Evolutionary conservation across 2,113 vertebrate species (phyloP).

Genomic region (Pseudorhombus dupliciocellatus): DNA sequence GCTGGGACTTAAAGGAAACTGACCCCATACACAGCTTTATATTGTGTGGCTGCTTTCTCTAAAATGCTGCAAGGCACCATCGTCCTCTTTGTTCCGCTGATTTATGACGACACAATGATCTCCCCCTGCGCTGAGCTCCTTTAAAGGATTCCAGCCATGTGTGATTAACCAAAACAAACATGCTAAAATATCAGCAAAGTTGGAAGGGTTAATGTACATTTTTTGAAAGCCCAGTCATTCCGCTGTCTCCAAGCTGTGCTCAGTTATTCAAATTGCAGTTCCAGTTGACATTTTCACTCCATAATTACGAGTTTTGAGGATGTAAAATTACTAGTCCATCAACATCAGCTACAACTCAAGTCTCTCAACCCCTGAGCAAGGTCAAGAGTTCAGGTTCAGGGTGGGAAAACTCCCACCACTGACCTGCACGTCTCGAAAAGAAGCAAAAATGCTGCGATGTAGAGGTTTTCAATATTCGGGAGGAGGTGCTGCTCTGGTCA

Average conservation of each 20-base stretch:
- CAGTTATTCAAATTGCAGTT: constrained; percentile 39
- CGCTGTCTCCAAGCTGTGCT: constrained; percentile 20
- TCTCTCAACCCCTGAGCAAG: constrained; percentile 18
- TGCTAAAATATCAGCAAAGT: constrained; percentile 21
- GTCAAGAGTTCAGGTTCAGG: constrained; percentile 56
- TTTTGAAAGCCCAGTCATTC: constrained; percentile 14
- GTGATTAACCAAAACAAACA: constrained; percentile 40
- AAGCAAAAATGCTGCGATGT: neutral
- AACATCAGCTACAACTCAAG: constrained; percentile 10
- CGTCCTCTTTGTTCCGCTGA: constrained; percentile 12
- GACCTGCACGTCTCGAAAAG: neutral
- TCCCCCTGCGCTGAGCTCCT: neutral
- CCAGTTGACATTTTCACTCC: constrained; percentile 33
- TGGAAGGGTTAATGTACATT: constrained; percentile 22
- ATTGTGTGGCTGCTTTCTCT: constrained; percentile 20
- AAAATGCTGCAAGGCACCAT: constrained; percentile 26
- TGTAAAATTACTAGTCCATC: constrained; percentile 44
- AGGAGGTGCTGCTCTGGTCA: neutral
- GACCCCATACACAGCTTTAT: constrained; percentile 6
- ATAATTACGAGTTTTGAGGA: constrained; percentile 51
- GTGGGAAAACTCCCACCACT: constrained; percentile 15
- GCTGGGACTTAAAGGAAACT: constrained; percentile 31
- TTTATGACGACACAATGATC: constrained; percentile 29
- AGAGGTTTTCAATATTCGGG: neutral
- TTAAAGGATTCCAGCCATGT: constrained; percentile 11